These are phyloP conservation scores for Nanorana parkeri DNA, from an alignment of 2,113 vertebrate genomes.

Conservation along the genomic window DNA sequence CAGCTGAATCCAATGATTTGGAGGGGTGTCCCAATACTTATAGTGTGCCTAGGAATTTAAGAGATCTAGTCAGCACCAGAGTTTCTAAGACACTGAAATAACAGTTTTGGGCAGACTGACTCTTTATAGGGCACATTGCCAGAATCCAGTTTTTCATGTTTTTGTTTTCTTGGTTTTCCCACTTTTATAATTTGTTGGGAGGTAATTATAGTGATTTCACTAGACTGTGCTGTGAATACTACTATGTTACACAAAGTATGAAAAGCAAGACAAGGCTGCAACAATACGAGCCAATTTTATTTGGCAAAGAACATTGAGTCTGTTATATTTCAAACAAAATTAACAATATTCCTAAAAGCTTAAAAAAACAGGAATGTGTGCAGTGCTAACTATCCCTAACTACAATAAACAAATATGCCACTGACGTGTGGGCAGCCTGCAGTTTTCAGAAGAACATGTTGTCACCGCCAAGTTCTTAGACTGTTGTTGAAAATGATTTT, in stretches of 20 bases:
- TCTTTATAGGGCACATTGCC: too few relatives aligned
- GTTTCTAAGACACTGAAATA: too few relatives aligned
- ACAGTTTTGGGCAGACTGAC: too few relatives aligned
- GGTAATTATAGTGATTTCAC: constrained; percentile 3
- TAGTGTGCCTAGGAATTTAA: too few relatives aligned
- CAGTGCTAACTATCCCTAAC: constrained; percentile 45
- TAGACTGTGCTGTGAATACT: constrained; percentile 15
- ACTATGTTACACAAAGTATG: constrained; percentile 34
- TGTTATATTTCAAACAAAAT: constrained; percentile 41
- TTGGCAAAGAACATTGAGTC: constrained; percentile 39
- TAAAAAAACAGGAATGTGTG: constrained; percentile 42
- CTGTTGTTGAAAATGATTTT: constrained; percentile 31
- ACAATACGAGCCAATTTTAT: constrained; percentile 22
- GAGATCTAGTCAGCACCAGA: too few relatives aligned
- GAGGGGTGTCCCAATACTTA: too few relatives aligned
- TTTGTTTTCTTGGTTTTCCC: too few relatives aligned
- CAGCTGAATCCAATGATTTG: too few relatives aligned
- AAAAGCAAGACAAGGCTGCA: constrained; percentile 39
- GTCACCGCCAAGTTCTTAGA: constrained; percentile 41
- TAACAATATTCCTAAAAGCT: constrained; percentile 45
- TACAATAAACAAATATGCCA: constrained; percentile 49
- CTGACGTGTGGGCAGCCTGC: constrained; percentile 40
- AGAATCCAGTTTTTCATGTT: too few relatives aligned
- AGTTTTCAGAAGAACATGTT: constrained; percentile 39
- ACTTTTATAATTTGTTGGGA: too few relatives aligned